phyloP scores from a whole-genome alignment of 2,797 vertebrate species.

The Adelosebastes latens region DNA sequence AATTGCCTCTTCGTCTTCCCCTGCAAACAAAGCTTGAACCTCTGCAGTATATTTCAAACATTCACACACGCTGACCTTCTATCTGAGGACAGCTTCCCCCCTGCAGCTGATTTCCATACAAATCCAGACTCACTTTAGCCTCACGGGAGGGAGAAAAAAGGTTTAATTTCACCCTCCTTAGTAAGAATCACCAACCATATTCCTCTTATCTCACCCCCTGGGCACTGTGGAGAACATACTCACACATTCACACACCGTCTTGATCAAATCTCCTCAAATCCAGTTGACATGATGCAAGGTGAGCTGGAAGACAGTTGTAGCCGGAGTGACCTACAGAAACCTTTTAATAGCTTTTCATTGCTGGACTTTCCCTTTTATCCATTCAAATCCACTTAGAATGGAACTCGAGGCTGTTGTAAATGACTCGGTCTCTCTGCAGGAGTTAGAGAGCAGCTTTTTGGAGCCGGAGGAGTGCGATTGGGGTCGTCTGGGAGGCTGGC shows the following conservation, averaged over 20 bases:
- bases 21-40: neutral
- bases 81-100: conserved; percentile 37
- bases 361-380: conserved; percentile 59
- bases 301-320: conserved; percentile 63
- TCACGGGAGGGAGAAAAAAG: neutral
- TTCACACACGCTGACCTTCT: conserved; percentile 19
- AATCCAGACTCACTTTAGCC: conserved; percentile 25
- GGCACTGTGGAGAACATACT: conserved; percentile 9
- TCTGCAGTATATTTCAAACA: conserved; percentile 12
- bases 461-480: conserved; percentile 24
- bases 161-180: conserved; percentile 50
- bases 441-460: conserved; percentile 17
- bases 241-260: conserved; percentile 9
- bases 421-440: conserved; percentile 19
- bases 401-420: conserved; percentile 24
- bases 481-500: conserved; percentile 7
- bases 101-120: conserved; percentile 49
- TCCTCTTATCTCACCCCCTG: conserved; percentile 32
- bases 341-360: conserved; percentile 59
- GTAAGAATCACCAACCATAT: conserved; percentile 34
- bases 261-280: conserved; percentile 36
- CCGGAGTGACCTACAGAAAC: conserved; percentile 48
- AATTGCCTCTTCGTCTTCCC: neutral
- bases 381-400: conserved; percentile 60
- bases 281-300: conserved; percentile 51